Evolutionary conservation across 2,797 vertebrate genomes (phyloP).

Genomic region (Pteronotus mesoamericanus): DNA sequence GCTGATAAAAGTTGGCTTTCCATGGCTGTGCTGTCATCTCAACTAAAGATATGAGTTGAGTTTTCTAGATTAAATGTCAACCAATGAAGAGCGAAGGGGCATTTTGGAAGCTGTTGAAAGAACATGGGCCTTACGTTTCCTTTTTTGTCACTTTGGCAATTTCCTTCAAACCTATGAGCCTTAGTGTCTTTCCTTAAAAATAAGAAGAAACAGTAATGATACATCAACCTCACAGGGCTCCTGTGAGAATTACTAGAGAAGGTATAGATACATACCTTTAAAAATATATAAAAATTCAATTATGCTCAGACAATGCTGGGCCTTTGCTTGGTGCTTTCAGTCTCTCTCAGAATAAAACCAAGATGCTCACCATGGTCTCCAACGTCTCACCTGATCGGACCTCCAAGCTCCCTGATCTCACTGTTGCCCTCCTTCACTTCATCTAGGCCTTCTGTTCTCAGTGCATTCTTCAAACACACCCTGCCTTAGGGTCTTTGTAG

Average conservation of each 20-base stretch:
- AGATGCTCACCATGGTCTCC: background rate
- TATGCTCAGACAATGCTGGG: background rate
- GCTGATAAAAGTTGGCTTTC: background rate
- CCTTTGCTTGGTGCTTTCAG: background rate
- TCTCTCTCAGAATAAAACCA: background rate
- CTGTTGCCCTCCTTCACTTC: background rate
- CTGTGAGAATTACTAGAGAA: background rate
- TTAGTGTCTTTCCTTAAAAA: background rate
- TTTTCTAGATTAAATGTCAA: background rate
- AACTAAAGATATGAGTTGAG: background rate
- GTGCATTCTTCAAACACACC: background rate
- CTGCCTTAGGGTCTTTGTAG: background rate
- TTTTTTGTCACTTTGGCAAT: background rate
- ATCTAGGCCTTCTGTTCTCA: background rate
- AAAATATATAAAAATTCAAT: background rate
- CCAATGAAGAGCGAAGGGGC: background rate
- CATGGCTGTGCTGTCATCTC: background rate
- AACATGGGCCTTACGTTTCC: background rate
- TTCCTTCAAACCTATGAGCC: background rate
- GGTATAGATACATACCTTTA: background rate
- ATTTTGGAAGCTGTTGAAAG: background rate
- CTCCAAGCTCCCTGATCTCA: background rate
- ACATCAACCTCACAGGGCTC: background rate
- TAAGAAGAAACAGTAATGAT: background rate
- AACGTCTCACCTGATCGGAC: background rate